phyloP scores from a whole-genome alignment of 1,140 invertebrate genomes.

The Orchestia grillus region DNA sequence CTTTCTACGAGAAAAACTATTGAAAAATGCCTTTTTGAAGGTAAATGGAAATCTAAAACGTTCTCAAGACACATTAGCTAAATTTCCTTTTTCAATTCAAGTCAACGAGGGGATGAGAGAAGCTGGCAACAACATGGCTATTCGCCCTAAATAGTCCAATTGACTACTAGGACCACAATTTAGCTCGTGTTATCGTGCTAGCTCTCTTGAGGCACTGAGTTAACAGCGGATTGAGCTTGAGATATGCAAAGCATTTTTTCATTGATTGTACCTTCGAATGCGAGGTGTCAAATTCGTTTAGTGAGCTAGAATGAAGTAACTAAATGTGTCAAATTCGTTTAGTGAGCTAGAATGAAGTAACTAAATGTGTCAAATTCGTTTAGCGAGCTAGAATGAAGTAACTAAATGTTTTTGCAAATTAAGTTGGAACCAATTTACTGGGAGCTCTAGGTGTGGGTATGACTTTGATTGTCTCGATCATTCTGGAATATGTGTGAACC shows the following conservation, averaged over 20 bases:
- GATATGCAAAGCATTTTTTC: background rate
- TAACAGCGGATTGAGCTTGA: background rate
- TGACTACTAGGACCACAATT: too few relatives aligned
- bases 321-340: background rate
- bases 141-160: too few relatives aligned
- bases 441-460: background rate
- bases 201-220: background rate
- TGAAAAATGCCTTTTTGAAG: too few relatives aligned
- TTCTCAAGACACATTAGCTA: too few relatives aligned
- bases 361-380: background rate
- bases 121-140: too few relatives aligned
- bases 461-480: background rate
- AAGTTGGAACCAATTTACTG: too few relatives aligned
- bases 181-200: too few relatives aligned
- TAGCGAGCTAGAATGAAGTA: background rate
- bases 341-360: background rate
- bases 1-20: too few relatives aligned
- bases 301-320: background rate
- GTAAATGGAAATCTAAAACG: too few relatives aligned
- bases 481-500: background rate
- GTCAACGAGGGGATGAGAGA: too few relatives aligned
- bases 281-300: background rate
- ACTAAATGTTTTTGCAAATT: too few relatives aligned
- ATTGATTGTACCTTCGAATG: background rate
- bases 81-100: too few relatives aligned